Evolutionary conservation across 2,113 vertebrate genomes (phyloP).

Genomic region (Callithrix jacchus): DNA sequence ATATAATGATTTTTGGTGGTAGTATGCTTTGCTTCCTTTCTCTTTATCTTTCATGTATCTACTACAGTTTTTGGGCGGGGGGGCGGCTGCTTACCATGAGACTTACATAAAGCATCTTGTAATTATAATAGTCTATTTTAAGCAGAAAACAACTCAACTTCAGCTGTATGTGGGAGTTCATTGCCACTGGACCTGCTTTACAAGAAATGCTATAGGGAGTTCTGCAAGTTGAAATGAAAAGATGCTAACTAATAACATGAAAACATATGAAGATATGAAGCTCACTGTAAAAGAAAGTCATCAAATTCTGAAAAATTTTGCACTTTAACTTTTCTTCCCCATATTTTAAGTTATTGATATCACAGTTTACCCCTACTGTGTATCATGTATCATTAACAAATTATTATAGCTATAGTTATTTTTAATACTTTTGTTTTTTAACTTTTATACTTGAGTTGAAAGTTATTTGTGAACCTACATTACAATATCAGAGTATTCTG

Average conservation of each 20-base stretch:
- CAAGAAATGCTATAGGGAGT: neutral
- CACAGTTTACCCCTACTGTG: neutral
- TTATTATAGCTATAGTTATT: neutral
- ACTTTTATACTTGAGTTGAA: neutral
- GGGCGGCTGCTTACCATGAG: neutral
- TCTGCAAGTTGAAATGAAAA: neutral
- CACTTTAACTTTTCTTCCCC: neutral
- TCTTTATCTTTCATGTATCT: neutral
- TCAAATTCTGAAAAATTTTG: neutral
- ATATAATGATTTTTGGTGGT: neutral
- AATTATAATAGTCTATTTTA: neutral
- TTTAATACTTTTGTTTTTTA: neutral
- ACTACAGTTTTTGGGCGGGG: neutral
- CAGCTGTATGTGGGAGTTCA: neutral
- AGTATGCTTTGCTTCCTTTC: neutral
- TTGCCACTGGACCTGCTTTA: neutral
- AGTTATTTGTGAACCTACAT: neutral
- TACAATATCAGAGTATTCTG: neutral
- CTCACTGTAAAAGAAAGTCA: neutral
- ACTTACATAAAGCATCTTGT: neutral
- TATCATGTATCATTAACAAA: neutral
- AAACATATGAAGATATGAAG: neutral
- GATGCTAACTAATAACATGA: neutral
- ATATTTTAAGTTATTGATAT: neutral
- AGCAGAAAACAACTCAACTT: neutral